These are phyloP conservation scores for Cordilura impudica DNA, from an alignment of 2,888 invertebrate species.

Conservation along the genomic window DNA sequence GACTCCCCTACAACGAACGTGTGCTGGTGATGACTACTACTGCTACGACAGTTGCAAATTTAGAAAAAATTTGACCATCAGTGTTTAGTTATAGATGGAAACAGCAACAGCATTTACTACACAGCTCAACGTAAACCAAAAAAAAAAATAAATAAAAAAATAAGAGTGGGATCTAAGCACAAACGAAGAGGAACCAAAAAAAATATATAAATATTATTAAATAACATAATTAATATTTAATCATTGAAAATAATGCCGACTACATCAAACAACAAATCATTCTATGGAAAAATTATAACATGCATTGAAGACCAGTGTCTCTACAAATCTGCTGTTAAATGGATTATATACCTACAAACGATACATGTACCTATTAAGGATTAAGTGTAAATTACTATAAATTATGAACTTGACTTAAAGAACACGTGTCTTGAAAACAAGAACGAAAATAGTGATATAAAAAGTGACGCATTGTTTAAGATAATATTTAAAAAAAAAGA, in stretches of 20 bases:
- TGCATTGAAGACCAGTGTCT: not conserved
- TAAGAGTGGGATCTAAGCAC: not conserved
- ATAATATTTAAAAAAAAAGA: not conserved
- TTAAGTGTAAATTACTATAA: not conserved
- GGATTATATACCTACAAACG: too few species aligned
- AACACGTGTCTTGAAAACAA: slow-evolving; percentile 45
- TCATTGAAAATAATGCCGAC: not conserved
- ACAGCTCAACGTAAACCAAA: slow-evolving; percentile 35
- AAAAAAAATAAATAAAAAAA: not conserved
- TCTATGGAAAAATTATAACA: not conserved
- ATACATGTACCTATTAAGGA: not conserved
- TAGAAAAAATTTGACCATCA: slow-evolving; percentile 71
- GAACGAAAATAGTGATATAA: not conserved
- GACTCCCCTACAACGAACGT: slow-evolving; percentile 18
- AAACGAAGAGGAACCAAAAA: slow-evolving; percentile 13
- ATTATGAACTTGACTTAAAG: slow-evolving; percentile 5
- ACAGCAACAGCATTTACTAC: slow-evolving; percentile 71
- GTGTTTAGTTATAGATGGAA: slow-evolving; percentile 78
- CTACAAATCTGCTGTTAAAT: not conserved
- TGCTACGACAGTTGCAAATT: slow-evolving; percentile 66
- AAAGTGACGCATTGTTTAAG: slow-evolving; percentile 58
- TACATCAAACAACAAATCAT: not conserved
- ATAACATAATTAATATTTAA: not conserved
- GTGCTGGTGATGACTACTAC: slow-evolving; percentile 39
- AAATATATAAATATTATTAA: slow-evolving; percentile 17